Evolutionary conservation across 2,113 vertebrate genomes (phyloP).

Genomic region (Brachyhypopomus occidentalis): DNA sequence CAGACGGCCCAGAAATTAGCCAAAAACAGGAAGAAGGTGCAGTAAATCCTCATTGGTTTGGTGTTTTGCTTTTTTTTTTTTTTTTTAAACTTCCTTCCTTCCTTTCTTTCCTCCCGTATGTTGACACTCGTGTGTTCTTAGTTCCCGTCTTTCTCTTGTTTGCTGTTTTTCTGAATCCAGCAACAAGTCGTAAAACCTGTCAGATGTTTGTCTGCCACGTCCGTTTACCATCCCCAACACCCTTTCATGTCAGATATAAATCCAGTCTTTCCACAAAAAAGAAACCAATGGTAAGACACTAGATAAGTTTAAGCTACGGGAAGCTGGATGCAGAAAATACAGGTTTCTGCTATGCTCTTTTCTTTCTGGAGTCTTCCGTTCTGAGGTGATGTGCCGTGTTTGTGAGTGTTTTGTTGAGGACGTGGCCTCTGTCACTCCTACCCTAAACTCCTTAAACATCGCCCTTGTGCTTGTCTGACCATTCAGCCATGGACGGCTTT

Average conservation of each 20-base stretch:
- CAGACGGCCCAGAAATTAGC: conserved; percentile 99
- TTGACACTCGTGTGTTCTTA: conserved; percentile 66
- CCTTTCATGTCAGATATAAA: conserved; percentile 72
- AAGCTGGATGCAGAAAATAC: conserved; percentile 65
- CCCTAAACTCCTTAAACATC: background rate
- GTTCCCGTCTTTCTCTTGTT: conserved; percentile 62
- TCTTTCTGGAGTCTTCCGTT: conserved; percentile 34
- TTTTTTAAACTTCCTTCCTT: conserved; percentile 34
- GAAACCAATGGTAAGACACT: background rate
- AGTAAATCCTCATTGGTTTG: conserved; percentile 82
- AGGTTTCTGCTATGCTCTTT: conserved; percentile 26
- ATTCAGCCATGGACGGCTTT: conserved; percentile 16
- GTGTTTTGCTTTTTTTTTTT: conserved; percentile 47
- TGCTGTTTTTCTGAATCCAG: conserved; percentile 86
- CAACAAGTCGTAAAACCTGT: conserved; percentile 66
- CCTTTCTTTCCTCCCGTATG: conserved; percentile 59
- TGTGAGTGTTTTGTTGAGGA: conserved; percentile 27
- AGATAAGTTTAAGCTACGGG: background rate
- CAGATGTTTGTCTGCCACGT: conserved; percentile 65
- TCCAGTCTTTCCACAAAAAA: conserved; percentile 30
- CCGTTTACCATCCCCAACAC: conserved; percentile 69
- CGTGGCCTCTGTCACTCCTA: background rate
- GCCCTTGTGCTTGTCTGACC: conserved; percentile 12
- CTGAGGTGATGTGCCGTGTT: conserved; percentile 43
- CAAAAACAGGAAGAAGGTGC: conserved; percentile 99